Evolutionary conservation across 2,888 invertebrate species (phyloP).

Genomic region (Sphecodes monilicornis): DNA sequence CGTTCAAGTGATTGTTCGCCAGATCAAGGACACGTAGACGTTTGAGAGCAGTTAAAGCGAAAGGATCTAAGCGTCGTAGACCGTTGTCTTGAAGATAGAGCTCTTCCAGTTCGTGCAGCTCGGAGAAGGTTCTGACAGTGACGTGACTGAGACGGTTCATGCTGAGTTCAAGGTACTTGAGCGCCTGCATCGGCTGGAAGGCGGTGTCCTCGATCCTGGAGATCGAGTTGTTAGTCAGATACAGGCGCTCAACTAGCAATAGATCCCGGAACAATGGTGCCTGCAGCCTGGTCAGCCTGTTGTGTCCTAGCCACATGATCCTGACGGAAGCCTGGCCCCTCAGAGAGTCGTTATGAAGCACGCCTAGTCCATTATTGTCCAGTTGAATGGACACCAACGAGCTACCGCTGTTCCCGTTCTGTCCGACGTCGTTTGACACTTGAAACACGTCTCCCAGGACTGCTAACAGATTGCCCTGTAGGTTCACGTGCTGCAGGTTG

Average conservation of each 20-base stretch:
- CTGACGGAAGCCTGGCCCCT: slow-evolving; percentile 92
- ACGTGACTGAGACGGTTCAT: slow-evolving; percentile 90
- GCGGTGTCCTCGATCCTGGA: slow-evolving; percentile 92
- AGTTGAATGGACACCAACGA: slow-evolving; percentile 93
- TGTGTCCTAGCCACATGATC: slow-evolving; percentile 95
- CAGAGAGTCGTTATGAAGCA: slow-evolving; percentile 92
- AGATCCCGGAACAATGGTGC: slow-evolving; percentile 92
- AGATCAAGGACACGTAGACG: slow-evolving; percentile 92
- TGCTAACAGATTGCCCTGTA: slow-evolving; percentile 92
- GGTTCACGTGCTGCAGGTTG: slow-evolving; percentile 93
- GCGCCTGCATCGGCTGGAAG: slow-evolving; percentile 90
- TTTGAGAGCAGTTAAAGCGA: slow-evolving; percentile 90
- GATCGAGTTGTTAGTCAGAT: slow-evolving; percentile 93
- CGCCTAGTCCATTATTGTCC: slow-evolving; percentile 91
- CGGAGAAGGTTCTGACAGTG: slow-evolving; percentile 90
- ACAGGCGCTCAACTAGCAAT: slow-evolving; percentile 91
- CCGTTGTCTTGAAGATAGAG: slow-evolving; percentile 91
- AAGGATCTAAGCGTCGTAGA: slow-evolving; percentile 89
- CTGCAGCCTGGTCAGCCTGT: slow-evolving; percentile 90
- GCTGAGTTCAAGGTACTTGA: slow-evolving; percentile 93
- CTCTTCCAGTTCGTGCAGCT: slow-evolving; percentile 92
- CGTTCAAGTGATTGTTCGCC: slow-evolving; percentile 90
- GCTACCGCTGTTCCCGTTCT: slow-evolving; percentile 84
- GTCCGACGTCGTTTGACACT: slow-evolving; percentile 85
- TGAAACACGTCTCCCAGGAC: slow-evolving; percentile 93